A percentile compares a stretch with the other conserved stretches of the same genome.
Conservation (phyloP, 2,113 vertebrate genomes). For the Trichomycterus rosablanca region DNA sequence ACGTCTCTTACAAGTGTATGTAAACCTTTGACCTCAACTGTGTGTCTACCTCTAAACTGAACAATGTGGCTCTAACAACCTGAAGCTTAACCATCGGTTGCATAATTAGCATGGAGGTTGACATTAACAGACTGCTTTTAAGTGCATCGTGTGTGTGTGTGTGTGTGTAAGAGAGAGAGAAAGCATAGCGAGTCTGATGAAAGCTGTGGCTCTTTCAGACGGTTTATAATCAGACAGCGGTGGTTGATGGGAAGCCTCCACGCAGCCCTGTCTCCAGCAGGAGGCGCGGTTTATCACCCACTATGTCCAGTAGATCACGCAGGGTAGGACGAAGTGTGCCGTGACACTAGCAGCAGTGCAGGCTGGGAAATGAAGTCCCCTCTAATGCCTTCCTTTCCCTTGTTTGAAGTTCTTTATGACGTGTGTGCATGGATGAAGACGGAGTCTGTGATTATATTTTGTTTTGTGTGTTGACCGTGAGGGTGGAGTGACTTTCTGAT, state of each 20-base stretch:
- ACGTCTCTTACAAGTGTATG: too few species aligned
- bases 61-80: too few species aligned
- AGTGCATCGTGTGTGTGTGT: constrained; percentile 40
- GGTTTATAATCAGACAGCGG: constrained; percentile 74
- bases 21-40: too few species aligned
- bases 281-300: constrained; percentile 78
- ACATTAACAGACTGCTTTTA: background rate
- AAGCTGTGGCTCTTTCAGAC: constrained; percentile 81
- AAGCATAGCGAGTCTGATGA: constrained; percentile 1
- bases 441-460: constrained; percentile 11
- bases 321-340: constrained; percentile 81
- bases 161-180: constrained; percentile 17
- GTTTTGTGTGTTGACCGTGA: constrained; percentile 11
- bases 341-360: constrained; percentile 48
- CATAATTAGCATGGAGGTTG: constrained; percentile 1
- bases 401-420: constrained; percentile 8
- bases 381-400: constrained; percentile 12
- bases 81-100: too few species aligned
- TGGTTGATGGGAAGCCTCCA: constrained; percentile 90
- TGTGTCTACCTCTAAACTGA: too few species aligned
- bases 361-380: constrained; percentile 38
- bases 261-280: constrained; percentile 88
- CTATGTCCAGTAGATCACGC: constrained; percentile 79
- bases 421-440: constrained; percentile 29
- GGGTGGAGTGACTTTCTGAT: constrained; percentile 24